Evolutionary conservation across 1,140 invertebrate genomes (phyloP), one percentile per base, ranked within the genome.

Genomic region (Campodea augens): DNA sequence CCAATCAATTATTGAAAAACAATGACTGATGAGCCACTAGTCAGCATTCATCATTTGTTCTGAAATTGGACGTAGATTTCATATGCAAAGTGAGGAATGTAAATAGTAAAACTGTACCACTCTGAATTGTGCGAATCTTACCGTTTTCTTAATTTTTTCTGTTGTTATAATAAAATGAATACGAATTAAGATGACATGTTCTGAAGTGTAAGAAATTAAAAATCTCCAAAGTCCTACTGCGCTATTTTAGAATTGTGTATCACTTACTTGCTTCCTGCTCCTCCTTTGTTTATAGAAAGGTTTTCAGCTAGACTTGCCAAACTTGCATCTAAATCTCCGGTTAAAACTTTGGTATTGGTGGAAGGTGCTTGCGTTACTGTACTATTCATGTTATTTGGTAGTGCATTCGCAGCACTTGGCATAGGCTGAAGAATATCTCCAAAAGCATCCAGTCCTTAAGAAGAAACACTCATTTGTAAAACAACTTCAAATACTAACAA

Each of bases 301-400:
- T 92, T 93, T 64, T 89, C 81, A 47, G 86, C 88, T 49, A 95
- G 66, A 45, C 77, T 81, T 41, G 86, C 86, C 38, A 95, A 71
- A 54, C 84, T 91, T 44, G 83, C 85, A 61, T 95, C 87, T 55
- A 95, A 68, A 65, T 93, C 89, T 41, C 84, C 83, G 19, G 86
- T 90, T 48, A 93, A 69, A 47, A 91, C 77, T 61, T 81, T 82
- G 21, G 74, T 71, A 18, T 42, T 12, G 38, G 64, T 70, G 7
- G 27, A 22, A 12, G 51, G 41, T 25, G 49, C 5, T 25, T 47
- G 39, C 7, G 44, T n/a, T 10, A 27, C n/a, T 15, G 38, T 20
- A 15, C 41, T 15, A 25, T 29, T 20, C 22, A 32, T 25, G 32
- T 37, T 32, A 36, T n/a, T n/a, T n/a, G n/a, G n/a, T n/a, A n/a